Conservation (phyloP, 2,113 vertebrate species). For the Silurus meridionalis region DNA sequence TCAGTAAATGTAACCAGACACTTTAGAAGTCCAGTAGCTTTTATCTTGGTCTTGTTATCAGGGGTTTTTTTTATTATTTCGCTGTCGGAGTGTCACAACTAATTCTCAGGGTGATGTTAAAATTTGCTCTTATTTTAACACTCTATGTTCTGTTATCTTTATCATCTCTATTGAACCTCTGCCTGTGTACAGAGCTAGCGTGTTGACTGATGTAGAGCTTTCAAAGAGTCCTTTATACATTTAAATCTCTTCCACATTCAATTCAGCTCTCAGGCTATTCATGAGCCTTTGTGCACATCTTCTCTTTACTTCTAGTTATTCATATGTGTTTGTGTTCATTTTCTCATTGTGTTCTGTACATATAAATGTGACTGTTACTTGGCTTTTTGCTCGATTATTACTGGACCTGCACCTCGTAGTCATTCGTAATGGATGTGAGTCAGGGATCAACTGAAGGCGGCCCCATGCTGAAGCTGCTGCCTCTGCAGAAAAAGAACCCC, state of each 20-base stretch:
- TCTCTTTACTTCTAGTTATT: background rate
- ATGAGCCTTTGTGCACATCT: background rate
- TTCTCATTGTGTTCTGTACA: background rate
- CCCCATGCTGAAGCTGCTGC: slow-evolving; percentile 45
- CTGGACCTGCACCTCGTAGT: slow-evolving; percentile 39
- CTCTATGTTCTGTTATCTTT: slow-evolving; percentile 1
- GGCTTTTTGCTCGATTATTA: slow-evolving; percentile 51
- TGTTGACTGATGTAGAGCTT: slow-evolving; percentile 5
- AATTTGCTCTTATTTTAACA: slow-evolving; percentile 28
- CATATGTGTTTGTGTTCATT: background rate
- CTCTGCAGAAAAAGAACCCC: slow-evolving; percentile 48
- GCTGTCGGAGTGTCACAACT: slow-evolving; percentile 28
- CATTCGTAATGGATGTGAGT: slow-evolving; percentile 51
- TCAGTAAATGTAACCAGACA: background rate
- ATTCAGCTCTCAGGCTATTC: background rate
- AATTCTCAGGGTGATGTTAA: slow-evolving; percentile 17
- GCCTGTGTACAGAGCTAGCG: background rate
- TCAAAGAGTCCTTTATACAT: background rate
- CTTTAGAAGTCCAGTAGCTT: slow-evolving; percentile 4
- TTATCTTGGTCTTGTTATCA: slow-evolving; percentile 27
- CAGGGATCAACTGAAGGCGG: slow-evolving; percentile 46
- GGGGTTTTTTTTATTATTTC: background rate
- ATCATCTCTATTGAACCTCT: background rate
- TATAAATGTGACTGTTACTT: slow-evolving; percentile 34
- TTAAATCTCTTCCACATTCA: background rate